Conservation (phyloP, 2,888 invertebrate species). For the Eilema griseolum region DNA sequence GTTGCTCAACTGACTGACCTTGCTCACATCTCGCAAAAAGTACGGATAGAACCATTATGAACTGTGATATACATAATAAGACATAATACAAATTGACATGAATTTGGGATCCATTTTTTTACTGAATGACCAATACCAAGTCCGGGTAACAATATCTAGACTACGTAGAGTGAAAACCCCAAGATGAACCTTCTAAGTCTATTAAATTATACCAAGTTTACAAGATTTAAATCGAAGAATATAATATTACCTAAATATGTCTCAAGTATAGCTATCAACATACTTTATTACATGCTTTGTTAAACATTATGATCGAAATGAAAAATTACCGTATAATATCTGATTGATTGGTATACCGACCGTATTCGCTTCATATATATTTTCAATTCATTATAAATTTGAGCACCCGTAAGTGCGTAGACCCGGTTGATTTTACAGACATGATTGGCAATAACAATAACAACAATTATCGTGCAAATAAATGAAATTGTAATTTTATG, state of each 20-base stretch:
- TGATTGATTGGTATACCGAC: neutral
- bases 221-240: neutral
- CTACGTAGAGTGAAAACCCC: neutral
- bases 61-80: too few species aligned
- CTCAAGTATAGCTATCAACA: too few species aligned
- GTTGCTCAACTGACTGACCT: constrained; percentile 16
- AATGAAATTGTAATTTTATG: neutral
- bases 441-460: neutral
- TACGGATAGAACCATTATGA: neutral
- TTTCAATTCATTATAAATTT: neutral
- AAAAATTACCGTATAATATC: neutral
- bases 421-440: neutral
- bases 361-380: neutral
- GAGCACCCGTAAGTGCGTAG: neutral
- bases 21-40: neutral
- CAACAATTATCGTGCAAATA: neutral
- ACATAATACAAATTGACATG: neutral
- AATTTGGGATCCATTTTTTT: neutral
- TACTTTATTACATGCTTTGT: neutral
- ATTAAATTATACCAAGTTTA: neutral
- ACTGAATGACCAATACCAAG: too few species aligned
- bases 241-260: neutral
- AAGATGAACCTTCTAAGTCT: neutral
- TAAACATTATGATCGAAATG: neutral
- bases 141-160: neutral